Evolutionary conservation across 2,797 vertebrate genomes (phyloP), one percentile per base, ranked within the genome.

Genomic region (Gymnoscopelus braueri): DNA sequence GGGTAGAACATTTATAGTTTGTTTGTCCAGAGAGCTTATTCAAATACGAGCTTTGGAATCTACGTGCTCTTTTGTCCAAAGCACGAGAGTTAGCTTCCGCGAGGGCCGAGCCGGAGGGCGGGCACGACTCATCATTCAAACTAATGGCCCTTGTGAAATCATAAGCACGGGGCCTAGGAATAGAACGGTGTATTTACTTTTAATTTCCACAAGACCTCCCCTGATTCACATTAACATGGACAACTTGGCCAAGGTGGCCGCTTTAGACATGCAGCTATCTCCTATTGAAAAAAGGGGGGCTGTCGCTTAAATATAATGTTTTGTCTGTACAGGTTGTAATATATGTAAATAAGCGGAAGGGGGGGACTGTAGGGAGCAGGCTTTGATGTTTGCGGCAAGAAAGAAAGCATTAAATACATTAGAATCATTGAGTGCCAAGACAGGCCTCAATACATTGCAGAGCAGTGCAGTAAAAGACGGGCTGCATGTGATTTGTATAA

Each of bases 31-130:
- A 83, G 71, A 3, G 59, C 86, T 89, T 89, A 78, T 79, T 90
- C 86, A 91, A 91, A 92, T 87, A 91, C 89, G 90, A 90, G 88
- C 90, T 91, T 90, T 90, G 88, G 88, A 91, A 82, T 78, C 74
- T 65, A 56, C 13, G 39, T 44, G 75, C 78, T 78, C 75, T 19
- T 19, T 69, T 52, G 69, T 71, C 67, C 29, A 62, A 19, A 78
- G 69, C 74, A 67, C 23, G 23, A 68, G 73, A 65, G 4, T 32
- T 67, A 6, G 44, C 70, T 76, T 72, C 61, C 11, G 19, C 19
- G 75, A 26, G 77, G 64, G 74, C 85, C 19, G 19, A 19, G 19
- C 19, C 19, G 78, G 9, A 76, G 79, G 81, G 72, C 70, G 49
- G 81, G 73, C 70, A 26, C 1, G 50, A 5, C 62, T 81, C 79